These are phyloP conservation scores for Theonella swinhoei DNA, from an alignment of 37 sponge, comb jelly and placozoan genomes.

Conservation along the genomic window DNA sequence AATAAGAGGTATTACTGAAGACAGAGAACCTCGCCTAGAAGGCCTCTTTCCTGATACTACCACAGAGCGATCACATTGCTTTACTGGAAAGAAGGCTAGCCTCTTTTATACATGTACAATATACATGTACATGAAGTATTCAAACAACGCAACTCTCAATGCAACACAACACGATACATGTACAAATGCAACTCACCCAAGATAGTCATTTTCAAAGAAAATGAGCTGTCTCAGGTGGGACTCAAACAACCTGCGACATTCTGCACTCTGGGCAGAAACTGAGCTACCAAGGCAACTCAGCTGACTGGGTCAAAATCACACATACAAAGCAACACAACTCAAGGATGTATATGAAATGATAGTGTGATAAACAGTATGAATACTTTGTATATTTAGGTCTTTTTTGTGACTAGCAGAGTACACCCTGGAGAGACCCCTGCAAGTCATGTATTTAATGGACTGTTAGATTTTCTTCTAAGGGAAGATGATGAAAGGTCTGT, in stretches of 20 bases:
- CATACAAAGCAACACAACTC: no score
- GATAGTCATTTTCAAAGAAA: no score
- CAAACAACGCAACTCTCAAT: background rate
- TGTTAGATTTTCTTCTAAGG: constrained; percentile 89
- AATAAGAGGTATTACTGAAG: constrained; percentile 61
- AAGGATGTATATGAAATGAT: no score
- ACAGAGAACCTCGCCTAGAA: constrained; percentile 71
- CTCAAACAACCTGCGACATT: no score
- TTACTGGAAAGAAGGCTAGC: constrained; percentile 81
- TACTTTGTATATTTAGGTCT: constrained; percentile 61
- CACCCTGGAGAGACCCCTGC: constrained; percentile 98
- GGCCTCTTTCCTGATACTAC: constrained; percentile 83
- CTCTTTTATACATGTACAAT: background rate
- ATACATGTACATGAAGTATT: no score
- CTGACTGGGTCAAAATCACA: no score
- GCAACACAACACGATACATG: background rate
- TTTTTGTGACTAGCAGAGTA: constrained; percentile 86
- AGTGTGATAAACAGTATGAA: background rate
- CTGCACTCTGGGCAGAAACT: no score
- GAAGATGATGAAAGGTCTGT: constrained; percentile 64
- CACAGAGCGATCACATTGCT: constrained; percentile 43
- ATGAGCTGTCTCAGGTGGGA: no score
- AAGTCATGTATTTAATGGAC: constrained; percentile 97
- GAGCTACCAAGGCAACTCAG: no score
- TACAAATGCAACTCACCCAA: background rate